Percentiles rank a stretch among this genome's conserved stretches.
Conservation (phyloP, 2,888 invertebrate genomes). For the Harpalus rubripes region DNA sequence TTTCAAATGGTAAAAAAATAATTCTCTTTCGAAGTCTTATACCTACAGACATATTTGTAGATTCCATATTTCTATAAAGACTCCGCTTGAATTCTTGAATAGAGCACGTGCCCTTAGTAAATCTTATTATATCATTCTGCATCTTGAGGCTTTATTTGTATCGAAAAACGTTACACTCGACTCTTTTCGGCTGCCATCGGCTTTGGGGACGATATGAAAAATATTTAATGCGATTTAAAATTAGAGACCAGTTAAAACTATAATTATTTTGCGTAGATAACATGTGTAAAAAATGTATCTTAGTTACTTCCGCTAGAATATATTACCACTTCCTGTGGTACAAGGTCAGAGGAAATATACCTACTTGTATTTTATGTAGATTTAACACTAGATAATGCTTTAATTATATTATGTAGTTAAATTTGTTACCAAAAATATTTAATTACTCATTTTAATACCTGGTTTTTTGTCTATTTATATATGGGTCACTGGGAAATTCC, state of each 20-base stretch:
- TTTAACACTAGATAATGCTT: conserved; percentile 24
- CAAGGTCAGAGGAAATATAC: conserved; percentile 28
- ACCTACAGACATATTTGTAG: neutral
- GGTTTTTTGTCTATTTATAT: neutral
- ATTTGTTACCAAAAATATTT: conserved; percentile 15
- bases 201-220: neutral
- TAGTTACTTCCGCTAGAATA: conserved; percentile 29
- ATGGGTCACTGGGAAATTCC: too few relatives aligned
- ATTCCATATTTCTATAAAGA: conserved; percentile 5
- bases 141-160: conserved; percentile 28
- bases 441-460: neutral
- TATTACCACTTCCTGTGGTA: conserved; percentile 34
- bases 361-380: conserved; percentile 23
- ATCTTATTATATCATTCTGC: conserved; percentile 48
- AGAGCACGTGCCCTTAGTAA: conserved; percentile 34
- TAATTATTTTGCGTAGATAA: conserved; percentile 10
- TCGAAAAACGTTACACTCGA: conserved; percentile 50
- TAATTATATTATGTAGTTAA: conserved; percentile 29
- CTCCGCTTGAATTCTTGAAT: conserved; percentile 12
- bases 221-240: neutral
- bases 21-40: too few relatives aligned
- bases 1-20: too few relatives aligned
- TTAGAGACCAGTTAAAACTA: neutral
- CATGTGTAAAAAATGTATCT: conserved; percentile 14
- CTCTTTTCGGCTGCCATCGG: conserved; percentile 14